A percentile compares a stretch with the other conserved stretches of the same genome.
These are phyloP conservation scores for Euzetes globulus DNA, from an alignment of 2,888 invertebrate genomes.

Conservation along the genomic window DNA sequence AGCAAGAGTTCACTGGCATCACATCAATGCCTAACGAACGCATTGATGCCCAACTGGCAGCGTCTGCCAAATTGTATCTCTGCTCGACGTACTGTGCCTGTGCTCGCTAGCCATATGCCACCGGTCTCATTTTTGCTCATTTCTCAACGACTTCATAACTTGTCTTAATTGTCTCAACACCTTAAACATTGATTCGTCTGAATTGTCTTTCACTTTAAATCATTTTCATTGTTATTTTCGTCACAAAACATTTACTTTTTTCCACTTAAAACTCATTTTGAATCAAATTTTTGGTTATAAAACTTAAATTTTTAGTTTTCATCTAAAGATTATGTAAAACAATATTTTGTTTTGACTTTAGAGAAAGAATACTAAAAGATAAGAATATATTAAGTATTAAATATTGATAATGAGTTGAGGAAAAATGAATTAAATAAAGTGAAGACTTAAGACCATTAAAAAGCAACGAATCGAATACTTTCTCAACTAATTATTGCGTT, in stretches of 20 bases:
- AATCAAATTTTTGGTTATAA: too few species aligned
- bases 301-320: too few species aligned
- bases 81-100: not conserved
- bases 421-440: not conserved
- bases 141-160: constrained; percentile 10
- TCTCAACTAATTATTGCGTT: constrained; percentile 22
- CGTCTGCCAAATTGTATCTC: constrained; percentile 15
- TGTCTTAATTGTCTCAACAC: constrained; percentile 20
- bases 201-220: too few species aligned
- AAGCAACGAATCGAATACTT: not conserved
- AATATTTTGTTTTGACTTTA: too few species aligned
- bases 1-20: constrained; percentile 18
- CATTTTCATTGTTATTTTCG: too few species aligned
- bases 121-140: not conserved
- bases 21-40: not conserved
- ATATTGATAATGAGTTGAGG: not conserved
- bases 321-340: too few species aligned
- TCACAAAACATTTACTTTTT: too few species aligned
- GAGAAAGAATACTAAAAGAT: too few species aligned
- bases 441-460: not conserved
- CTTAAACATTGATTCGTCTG: not conserved
- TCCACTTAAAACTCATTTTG: too few species aligned
- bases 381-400: not conserved
- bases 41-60: constrained; percentile 9
- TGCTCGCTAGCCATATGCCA: constrained; percentile 23